phyloP scores from a whole-genome alignment of 53 echinoderm and acorn worm species.

The Stichopus horrens region DNA sequence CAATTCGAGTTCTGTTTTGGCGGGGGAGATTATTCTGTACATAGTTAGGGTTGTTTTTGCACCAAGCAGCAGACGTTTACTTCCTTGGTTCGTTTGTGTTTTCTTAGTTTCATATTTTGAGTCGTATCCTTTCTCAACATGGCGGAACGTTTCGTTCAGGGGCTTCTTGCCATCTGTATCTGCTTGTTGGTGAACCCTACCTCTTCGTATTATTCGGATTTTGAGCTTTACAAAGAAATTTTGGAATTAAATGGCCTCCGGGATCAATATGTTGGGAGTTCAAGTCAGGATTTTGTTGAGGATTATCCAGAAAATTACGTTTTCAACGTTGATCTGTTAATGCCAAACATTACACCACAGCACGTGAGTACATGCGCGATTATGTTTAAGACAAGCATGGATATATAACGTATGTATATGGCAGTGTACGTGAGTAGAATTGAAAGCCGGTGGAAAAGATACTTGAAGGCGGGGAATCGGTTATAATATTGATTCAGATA shows the following conservation, averaged over 20 bases:
- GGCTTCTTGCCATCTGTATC: conserved; percentile 6
- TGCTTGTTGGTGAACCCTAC: conserved; percentile 1
- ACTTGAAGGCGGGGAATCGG: too few relatives aligned
- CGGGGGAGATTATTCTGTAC: neutral
- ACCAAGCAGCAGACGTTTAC: neutral
- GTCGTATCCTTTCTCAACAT: neutral
- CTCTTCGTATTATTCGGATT: conserved; percentile 2
- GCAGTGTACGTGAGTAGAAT: too few relatives aligned
- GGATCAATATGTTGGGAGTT: conserved; percentile 22
- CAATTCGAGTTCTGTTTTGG: neutral
- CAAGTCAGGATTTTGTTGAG: conserved; percentile 6
- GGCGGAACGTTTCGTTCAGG: conserved; percentile 12
- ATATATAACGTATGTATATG: too few relatives aligned
- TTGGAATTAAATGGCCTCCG: conserved; percentile 17
- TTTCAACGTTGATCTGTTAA: conserved; percentile 63
- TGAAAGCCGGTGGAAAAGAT: too few relatives aligned
- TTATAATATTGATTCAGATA: too few relatives aligned
- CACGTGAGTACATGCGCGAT: conserved; percentile 41
- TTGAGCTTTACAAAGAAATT: conserved; percentile 35
- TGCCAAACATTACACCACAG: conserved; percentile 67
- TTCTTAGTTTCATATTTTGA: too few relatives aligned
- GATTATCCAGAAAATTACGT: conserved; percentile 25
- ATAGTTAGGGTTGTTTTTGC: neutral
- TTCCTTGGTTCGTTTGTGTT: neutral
- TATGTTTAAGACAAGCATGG: too few relatives aligned